These are phyloP conservation scores for Eulemur coronatus DNA, from an alignment of 2,797 vertebrate species.

Conservation along the genomic window DNA sequence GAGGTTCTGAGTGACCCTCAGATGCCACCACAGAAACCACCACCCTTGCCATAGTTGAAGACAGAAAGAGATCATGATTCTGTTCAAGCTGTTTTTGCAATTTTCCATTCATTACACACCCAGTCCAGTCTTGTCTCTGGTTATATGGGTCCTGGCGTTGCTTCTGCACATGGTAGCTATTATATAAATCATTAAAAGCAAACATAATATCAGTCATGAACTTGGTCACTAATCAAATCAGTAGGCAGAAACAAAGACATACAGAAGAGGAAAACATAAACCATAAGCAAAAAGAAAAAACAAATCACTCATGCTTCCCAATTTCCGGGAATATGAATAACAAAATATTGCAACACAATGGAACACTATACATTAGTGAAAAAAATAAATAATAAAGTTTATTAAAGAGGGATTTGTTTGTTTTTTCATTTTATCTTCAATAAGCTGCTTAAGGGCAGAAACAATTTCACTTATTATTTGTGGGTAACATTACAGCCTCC, in stretches of 20 bases:
- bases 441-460: constrained; percentile 2
- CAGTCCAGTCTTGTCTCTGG: constrained; percentile 36
- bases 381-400: constrained; percentile 41
- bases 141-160: neutral
- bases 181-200: constrained; percentile 65
- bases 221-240: constrained; percentile 70
- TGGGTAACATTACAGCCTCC: neutral
- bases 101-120: neutral
- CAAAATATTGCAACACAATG: constrained; percentile 37
- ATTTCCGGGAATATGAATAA: constrained; percentile 48
- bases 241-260: constrained; percentile 61
- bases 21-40: neutral
- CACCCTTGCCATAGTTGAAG: neutral
- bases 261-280: constrained; percentile 65
- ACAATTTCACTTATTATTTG: neutral
- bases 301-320: constrained; percentile 21
- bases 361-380: constrained; percentile 41
- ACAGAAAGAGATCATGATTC: neutral
- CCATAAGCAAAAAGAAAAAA: constrained; percentile 26
- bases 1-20: neutral
- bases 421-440: constrained; percentile 28
- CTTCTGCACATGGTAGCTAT: constrained; percentile 48
- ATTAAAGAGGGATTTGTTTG: constrained; percentile 25
- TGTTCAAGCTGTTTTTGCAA: neutral
- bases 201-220: constrained; percentile 52